Conservation (phyloP, 2,113 vertebrate species). For the Blennius ocellaris region DNA sequence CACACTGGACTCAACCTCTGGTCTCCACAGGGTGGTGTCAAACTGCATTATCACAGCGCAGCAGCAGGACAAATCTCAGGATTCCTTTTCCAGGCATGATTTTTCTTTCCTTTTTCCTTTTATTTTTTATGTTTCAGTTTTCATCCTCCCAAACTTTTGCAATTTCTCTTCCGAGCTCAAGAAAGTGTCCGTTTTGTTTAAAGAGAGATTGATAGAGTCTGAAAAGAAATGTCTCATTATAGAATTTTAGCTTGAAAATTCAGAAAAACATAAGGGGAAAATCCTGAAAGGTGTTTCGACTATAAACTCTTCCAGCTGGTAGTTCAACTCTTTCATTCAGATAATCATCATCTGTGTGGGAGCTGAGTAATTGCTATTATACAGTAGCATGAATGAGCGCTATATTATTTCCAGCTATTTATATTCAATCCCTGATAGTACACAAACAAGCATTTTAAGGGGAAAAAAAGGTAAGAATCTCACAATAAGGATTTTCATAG, state of each 20-base stretch:
- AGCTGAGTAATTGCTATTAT: constrained; percentile 13
- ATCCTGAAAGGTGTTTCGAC: background rate
- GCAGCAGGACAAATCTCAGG: no score
- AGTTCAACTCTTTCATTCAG: constrained; percentile 8
- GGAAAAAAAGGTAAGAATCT: background rate
- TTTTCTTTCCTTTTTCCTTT: no score
- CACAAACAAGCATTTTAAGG: background rate
- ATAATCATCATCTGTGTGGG: constrained; percentile 5
- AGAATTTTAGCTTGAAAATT: background rate
- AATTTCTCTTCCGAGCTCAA: no score
- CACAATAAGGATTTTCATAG: background rate
- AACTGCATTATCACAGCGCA: no score
- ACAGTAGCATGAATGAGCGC: background rate
- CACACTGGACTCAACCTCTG: no score
- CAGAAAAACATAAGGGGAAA: background rate
- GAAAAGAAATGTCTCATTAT: background rate
- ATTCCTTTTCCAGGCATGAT: no score
- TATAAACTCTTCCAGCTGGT: background rate
- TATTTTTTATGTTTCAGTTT: no score
- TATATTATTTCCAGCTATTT: background rate
- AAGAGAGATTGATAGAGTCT: background rate
- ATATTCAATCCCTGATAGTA: background rate
- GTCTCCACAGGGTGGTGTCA: no score
- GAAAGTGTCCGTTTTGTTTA: no score
- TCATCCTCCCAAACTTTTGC: no score